These are phyloP conservation scores for Tethea ocularis DNA, from an alignment of 2,888 invertebrate species.

Conservation along the genomic window DNA sequence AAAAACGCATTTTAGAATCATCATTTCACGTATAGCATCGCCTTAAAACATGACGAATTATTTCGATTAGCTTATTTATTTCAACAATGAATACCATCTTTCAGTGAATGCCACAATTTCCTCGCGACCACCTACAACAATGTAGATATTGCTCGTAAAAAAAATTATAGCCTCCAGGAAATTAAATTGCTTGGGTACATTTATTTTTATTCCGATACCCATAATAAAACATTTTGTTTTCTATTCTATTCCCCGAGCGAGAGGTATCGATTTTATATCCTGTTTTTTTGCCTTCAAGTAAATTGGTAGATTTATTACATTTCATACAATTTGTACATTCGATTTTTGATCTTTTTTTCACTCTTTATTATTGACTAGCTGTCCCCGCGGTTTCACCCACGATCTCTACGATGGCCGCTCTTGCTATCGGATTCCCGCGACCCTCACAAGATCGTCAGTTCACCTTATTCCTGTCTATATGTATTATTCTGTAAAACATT, in stretches of 20 bases:
- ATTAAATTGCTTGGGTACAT: constrained; percentile 7
- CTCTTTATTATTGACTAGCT: too few relatives aligned
- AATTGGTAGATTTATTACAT: background rate
- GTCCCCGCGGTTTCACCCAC: too few relatives aligned
- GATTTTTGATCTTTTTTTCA: background rate
- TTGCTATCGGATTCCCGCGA: too few relatives aligned
- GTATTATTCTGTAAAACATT: too few relatives aligned
- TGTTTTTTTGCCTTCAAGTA: background rate
- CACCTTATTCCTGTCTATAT: too few relatives aligned
- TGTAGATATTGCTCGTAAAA: constrained; percentile 7
- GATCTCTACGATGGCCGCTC: too few relatives aligned
- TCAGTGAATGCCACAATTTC: background rate
- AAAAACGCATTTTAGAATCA: too few relatives aligned
- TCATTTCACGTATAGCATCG: too few relatives aligned
- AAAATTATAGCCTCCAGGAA: constrained; percentile 7
- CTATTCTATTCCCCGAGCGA: background rate
- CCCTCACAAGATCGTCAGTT: too few relatives aligned
- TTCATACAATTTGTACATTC: background rate
- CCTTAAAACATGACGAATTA: too few relatives aligned
- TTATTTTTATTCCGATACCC: constrained; percentile 6
- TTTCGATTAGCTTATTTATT: background rate
- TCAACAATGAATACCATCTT: background rate
- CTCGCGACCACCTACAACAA: background rate
- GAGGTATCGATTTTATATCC: constrained; percentile 1
- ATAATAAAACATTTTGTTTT: constrained; percentile 4